Percentiles rank a stretch among this genome's conserved stretches.
Evolutionary conservation across 2,797 vertebrate species (phyloP).

Genomic region (Mus spretus): DNA sequence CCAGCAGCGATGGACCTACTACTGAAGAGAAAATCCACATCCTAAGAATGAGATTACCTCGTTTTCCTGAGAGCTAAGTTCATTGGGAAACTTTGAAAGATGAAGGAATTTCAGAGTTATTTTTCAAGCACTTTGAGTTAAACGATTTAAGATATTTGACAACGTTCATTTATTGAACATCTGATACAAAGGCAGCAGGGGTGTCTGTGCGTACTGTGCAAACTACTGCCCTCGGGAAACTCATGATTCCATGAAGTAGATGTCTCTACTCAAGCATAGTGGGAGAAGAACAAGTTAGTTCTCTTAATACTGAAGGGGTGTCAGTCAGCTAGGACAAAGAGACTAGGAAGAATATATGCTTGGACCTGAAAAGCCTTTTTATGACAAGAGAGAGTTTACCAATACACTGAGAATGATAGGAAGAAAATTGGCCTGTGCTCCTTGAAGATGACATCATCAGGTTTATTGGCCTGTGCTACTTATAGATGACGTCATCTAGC

Average conservation of each 20-base stretch:
- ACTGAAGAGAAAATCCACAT: constrained; percentile 42
- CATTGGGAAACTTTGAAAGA: constrained; percentile 67
- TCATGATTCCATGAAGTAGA: neutral
- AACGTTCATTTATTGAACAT: neutral
- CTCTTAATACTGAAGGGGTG: neutral
- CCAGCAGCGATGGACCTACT: constrained; percentile 38
- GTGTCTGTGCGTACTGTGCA: neutral
- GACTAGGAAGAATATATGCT: neutral
- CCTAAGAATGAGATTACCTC: constrained; percentile 62
- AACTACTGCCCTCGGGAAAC: neutral
- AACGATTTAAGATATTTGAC: constrained; percentile 22
- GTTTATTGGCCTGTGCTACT: neutral
- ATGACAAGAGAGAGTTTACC: neutral
- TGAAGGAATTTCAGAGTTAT: constrained; percentile 41
- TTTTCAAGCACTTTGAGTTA: constrained; percentile 62
- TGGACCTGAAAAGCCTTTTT: neutral
- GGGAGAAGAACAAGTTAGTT: neutral
- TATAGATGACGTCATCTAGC: neutral
- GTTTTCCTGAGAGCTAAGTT: constrained; percentile 71
- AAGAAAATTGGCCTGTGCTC: neutral
- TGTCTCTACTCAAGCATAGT: neutral
- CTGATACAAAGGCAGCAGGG: neutral
- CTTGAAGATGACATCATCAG: neutral
- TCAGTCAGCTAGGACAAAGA: neutral
- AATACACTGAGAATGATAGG: neutral